Conservation (phyloP, 1,140 invertebrate genomes). For the Periplaneta americana region DNA sequence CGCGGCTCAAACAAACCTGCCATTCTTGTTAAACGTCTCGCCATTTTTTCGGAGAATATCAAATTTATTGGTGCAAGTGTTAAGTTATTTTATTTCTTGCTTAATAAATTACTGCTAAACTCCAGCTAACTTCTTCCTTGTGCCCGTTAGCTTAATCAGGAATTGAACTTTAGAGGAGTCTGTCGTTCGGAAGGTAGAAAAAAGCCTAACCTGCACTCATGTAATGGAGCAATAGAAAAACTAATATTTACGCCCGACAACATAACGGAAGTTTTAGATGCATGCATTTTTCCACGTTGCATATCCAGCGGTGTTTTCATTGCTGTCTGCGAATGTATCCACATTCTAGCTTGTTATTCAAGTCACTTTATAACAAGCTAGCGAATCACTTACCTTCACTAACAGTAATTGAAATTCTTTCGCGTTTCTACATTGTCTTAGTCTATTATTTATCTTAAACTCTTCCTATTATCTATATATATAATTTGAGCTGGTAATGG, state of each 20-base stretch:
- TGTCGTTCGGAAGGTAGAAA: not conserved
- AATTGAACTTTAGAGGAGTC: not conserved
- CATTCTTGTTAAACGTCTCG: too few species aligned
- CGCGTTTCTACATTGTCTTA: too few species aligned
- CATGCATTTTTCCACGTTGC: not conserved
- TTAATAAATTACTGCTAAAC: not conserved
- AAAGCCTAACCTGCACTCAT: not conserved
- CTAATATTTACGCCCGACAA: not conserved
- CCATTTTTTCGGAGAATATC: too few species aligned
- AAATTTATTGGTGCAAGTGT: too few species aligned
- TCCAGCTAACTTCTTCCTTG: not conserved
- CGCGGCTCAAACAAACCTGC: too few species aligned
- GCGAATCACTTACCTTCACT: too few species aligned
- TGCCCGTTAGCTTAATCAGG: not conserved
- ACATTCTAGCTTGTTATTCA: not conserved
- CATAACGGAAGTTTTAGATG: not conserved
- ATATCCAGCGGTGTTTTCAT: not conserved
- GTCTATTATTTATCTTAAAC: too few species aligned
- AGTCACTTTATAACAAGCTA: not conserved
- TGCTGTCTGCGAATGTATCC: not conserved
- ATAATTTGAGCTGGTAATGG: too few species aligned
- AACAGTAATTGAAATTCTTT: too few species aligned
- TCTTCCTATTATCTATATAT: too few species aligned
- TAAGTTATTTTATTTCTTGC: too few species aligned
- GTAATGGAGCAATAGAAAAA: not conserved